Conservation (phyloP, 2,888 invertebrate genomes). For the Tiliacea aurago region DNA sequence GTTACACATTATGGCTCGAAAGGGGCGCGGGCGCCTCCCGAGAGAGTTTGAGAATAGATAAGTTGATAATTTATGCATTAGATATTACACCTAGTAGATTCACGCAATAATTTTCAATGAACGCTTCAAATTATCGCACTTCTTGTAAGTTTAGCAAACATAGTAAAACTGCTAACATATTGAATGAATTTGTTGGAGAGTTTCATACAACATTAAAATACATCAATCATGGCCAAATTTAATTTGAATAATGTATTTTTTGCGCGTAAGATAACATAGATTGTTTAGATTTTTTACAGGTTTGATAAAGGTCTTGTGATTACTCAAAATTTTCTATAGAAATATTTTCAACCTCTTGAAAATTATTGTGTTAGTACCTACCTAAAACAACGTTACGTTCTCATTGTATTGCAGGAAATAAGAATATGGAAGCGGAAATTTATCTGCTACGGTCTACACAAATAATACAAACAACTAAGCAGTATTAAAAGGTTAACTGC, state of each 20-base stretch:
- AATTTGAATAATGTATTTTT: conserved; percentile 20
- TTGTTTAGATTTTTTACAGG: background rate
- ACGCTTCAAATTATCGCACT: conserved; percentile 50
- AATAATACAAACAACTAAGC: conserved; percentile 1
- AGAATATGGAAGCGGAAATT: conserved; percentile 5
- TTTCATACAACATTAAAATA: conserved; percentile 36
- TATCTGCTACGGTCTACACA: background rate
- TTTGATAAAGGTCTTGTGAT: conserved; percentile 11
- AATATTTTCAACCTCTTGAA: background rate
- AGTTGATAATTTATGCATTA: conserved; percentile 83
- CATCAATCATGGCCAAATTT: conserved; percentile 27
- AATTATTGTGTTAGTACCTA: background rate
- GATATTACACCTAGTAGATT: conserved; percentile 72
- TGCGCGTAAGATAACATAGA: conserved; percentile 1
- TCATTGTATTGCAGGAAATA: background rate
- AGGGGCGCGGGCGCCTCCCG: conserved; percentile 70
- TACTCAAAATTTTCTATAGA: background rate
- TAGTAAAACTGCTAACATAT: conserved; percentile 48
- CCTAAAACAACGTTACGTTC: background rate
- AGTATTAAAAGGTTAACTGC: background rate
- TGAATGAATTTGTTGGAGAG: conserved; percentile 34
- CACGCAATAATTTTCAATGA: conserved; percentile 65
- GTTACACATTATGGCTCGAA: conserved; percentile 71
- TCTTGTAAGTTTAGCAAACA: conserved; percentile 43
- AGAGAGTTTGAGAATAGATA: conserved; percentile 76